phyloP scores from a whole-genome alignment of 2,113 vertebrate species.

The Irena cyanogastra region DNA sequence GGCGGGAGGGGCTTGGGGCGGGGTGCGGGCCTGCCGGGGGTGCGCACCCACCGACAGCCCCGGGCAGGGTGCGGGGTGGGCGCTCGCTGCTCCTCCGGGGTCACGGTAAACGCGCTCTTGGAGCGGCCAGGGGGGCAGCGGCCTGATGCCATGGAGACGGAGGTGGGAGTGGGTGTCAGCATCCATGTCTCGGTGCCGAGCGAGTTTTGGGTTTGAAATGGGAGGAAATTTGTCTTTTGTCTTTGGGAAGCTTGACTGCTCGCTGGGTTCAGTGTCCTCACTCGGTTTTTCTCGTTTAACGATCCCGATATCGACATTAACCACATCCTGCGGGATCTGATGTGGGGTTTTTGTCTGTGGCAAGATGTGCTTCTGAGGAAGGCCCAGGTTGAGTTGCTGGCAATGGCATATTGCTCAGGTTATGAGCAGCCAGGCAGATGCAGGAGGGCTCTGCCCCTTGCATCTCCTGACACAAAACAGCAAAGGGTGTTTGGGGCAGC shows the following conservation, averaged over 20 bases:
- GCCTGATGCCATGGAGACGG: not conserved
- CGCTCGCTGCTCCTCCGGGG: not conserved
- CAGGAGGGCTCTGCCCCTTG: not conserved
- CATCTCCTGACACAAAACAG: not conserved
- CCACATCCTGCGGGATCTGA: not conserved
- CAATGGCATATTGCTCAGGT: rapidly evolving
- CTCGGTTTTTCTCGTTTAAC: not conserved
- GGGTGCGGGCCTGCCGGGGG: not conserved
- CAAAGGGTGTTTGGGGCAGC: not conserved
- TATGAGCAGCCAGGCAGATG: no score
- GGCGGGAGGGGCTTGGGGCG: no score
- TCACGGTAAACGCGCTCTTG: rapidly evolving
- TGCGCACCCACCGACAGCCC: not conserved
- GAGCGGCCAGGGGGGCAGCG: not conserved
- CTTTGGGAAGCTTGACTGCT: not conserved
- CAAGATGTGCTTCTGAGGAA: not conserved
- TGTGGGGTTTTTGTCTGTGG: not conserved
- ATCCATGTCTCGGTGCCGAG: rapidly evolving
- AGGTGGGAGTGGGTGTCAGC: not conserved
- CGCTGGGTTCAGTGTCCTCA: not conserved
- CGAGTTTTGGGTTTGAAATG: not conserved
- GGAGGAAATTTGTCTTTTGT: not conserved
- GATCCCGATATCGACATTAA: not conserved
- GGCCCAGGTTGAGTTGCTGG: not conserved
- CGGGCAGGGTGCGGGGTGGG: not conserved